Base-by-base conservation (phyloP, 2,113 vertebrate genomes). In the Notothenia coriiceps region DNA sequence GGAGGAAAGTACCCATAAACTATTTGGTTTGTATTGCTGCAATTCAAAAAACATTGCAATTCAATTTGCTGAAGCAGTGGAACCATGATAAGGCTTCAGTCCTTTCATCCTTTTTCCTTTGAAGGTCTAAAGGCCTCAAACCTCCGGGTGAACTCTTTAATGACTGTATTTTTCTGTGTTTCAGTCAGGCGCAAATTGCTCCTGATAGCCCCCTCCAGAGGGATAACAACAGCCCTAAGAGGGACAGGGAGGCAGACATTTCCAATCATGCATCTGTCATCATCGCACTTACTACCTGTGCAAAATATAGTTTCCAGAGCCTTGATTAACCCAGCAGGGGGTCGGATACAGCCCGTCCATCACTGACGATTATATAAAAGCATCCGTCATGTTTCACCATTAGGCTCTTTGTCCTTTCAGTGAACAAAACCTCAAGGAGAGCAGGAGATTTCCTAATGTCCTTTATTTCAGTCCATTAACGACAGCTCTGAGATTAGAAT, bases 131-230 rank as follows among this genome's bases (percentile, higher is more conserved):
- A 78, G n/a, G 29, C 40, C 14, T 70, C 63, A 51, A 46, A 25
- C 35, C 59, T 55, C 50, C 25, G 50, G 25, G 60, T 57, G 54
- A 78, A 57, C 40, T 33, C 29, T 69, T 55, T 66, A 77, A 70
- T 64, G 18, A 82, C 71, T 47, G 10, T 70, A 40, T 61, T 79
- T 66, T 61, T 54, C 51, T 18, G n/a, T 59, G 64, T 84, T 35
- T 67, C 15, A 5, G 17, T 55, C 76, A 3, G 22, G 50, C 5
- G 70, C 67, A 89, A 82, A 78, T 68, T 51, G 51, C 29, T 47
- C 64, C 55, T 80, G 83, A 90, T 57, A 76, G 56, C 15, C 14
- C 0, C 59, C 29, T 80, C 63, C 77, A 77, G 35, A 46, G 47
- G 63, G 8, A 60, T 33, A 70, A 74, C 20, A 66, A 64, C 65